Base-by-base conservation (phyloP, 2,888 invertebrate species). In the Galeopsomyia nigrocyanea region DNA sequence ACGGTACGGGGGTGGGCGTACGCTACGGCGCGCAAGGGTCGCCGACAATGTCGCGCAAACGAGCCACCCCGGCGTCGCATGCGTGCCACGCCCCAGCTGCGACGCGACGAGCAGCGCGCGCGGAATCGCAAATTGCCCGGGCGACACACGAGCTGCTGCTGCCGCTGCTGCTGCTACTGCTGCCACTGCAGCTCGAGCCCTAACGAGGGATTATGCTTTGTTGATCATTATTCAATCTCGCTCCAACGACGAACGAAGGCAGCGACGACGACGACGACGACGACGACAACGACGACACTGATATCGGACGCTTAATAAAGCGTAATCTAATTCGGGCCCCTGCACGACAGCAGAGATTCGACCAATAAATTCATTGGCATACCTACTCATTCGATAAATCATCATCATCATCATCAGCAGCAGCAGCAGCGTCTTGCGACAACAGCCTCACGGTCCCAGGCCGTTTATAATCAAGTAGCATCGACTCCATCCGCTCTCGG, bases 1-100 rank as follows among this genome's bases (percentile, higher is more conserved):
- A 53, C 55, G 66, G 26, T 21, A 53, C 55, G 73, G 63, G 71
- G 70, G 64, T 70, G 64, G 50, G 58, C 63, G 50, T 67, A 56
- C 68, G 69, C 64, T 10, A 39, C 62, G 22, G 69, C 53, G 73
- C 72, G 39, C 76, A 78, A 80, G 81, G 81, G 79, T 79, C 55
- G 62, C 64, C 82, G 82, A 83, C 83, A 83, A 82, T 82, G 82
- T 82, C 82, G 80, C 80, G 76, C 81, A 83, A 83, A 83, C 82
- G 82, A 77, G 78, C 79, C 79, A 79, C 82, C 80, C 81, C 39
- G 39, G 39, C 39, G 39, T 39, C 39, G 39, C 78, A 79, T 80
- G 81, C 79, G 80, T 80, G 82, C 82, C 83, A 83, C 83, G 82
- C 82, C 82, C 82, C 82, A 79, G 78, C 77, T 75, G 80, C 80